Conservation (phyloP, 2,797 vertebrate species). For the Acridotheres tristis region DNA sequence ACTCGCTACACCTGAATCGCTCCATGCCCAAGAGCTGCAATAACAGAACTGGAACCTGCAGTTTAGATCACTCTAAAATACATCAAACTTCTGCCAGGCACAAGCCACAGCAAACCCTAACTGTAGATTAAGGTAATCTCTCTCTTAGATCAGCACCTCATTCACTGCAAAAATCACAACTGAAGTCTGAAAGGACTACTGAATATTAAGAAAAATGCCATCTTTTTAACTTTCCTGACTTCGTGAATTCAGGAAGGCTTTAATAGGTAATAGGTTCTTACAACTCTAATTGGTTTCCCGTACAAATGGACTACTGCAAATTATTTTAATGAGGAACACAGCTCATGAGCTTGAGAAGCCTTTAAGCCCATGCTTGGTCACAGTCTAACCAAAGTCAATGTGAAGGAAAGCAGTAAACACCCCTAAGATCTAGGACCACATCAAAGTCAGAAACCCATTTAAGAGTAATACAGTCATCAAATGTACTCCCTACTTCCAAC, state of each 20-base stretch:
- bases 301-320: neutral
- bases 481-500: neutral
- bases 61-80: neutral
- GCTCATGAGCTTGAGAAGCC: neutral
- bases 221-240: neutral
- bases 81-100: neutral
- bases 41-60: neutral
- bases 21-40: neutral
- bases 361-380: neutral
- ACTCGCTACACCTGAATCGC: neutral
- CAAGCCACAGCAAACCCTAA: neutral
- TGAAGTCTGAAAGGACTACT: neutral
- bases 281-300: neutral
- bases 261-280: neutral
- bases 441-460: neutral
- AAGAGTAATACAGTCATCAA: neutral
- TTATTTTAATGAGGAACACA: neutral
- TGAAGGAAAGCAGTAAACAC: neutral
- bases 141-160: neutral
- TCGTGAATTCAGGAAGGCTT: neutral
- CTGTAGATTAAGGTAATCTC: neutral
- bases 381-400: neutral
- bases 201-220: neutral
- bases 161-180: neutral
- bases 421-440: neutral